Base-by-base conservation (phyloP, 2,797 vertebrate genomes). In the Anguilla anguilla region DNA sequence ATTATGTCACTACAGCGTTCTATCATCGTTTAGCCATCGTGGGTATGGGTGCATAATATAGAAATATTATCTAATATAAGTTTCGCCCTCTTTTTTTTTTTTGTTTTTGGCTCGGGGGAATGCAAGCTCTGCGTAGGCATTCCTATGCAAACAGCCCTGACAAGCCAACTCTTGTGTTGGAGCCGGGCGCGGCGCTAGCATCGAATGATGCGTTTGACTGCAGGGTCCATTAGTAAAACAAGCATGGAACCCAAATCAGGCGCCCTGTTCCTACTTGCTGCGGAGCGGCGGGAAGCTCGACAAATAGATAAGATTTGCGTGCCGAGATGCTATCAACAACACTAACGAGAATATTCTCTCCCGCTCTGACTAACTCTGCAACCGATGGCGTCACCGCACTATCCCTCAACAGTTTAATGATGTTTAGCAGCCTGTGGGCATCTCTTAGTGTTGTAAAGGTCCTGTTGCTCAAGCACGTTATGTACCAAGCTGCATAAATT, bases 161-260 rank as follows among this genome's bases (percentile, higher is more conserved):
- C 92, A 91, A 90, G 92, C 85, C 86, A 43, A 84, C 83, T 91
- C 91, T 88, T 89, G 91, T 64, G 85, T 64, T 51, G 67, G 39
- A 69, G 86, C 35, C 49, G 46, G 85, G 84, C 90, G 57, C 86
- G 86, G 46, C 88, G 61, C 88, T 81, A 84, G 87, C 31, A 28
- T 84, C 61, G 35, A 86, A 46, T 35, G 77, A 19, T 11, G 22
- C 82, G 46, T 87, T 51, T 89, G 81, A 85, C 51, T 89, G 55
- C 88, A 86, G 85, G 67, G 22, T 86, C 55, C 83, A 31, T 59
- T 39, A 74, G 69, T 79, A 85, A 85, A 77, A 69, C 13, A 55
- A 86, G 86, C 53, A 53, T 57, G 53, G 35, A 55, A 81, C 79
- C 86, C 79, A 17, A 3, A 72, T 86, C 64, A 61, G 87, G 83